Evolutionary conservation across 2,797 vertebrate genomes (phyloP).

Genomic region (Thamnophis elegans): DNA sequence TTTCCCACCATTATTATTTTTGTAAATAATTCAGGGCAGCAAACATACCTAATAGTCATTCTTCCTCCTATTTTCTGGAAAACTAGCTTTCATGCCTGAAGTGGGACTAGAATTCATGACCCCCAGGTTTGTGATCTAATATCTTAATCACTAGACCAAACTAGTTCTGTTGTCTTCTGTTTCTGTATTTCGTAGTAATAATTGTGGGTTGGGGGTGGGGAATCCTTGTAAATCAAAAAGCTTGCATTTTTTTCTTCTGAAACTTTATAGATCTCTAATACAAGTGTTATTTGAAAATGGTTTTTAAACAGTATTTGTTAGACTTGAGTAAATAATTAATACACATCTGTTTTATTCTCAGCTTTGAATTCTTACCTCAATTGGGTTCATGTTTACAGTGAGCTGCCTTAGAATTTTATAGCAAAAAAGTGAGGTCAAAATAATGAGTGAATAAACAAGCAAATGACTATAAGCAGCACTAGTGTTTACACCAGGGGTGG

Average conservation of each 20-base stretch:
- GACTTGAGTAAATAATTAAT: not conserved
- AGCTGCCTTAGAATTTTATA: not conserved
- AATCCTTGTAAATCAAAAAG: not conserved
- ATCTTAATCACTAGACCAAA: not conserved
- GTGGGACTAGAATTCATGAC: not conserved
- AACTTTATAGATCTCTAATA: not conserved
- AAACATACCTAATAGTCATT: not conserved
- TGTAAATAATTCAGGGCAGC: not conserved
- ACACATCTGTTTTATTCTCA: not conserved
- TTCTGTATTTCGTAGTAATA: not conserved
- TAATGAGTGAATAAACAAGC: not conserved
- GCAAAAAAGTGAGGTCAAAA: not conserved
- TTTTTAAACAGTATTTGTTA: not conserved
- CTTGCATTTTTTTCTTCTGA: not conserved
- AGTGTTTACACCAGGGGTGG: not conserved
- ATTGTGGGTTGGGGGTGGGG: not conserved
- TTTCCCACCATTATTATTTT: not conserved
- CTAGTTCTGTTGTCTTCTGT: not conserved
- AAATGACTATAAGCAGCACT: not conserved
- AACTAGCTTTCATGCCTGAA: not conserved
- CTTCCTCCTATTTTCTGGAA: not conserved
- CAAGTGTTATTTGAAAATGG: not conserved
- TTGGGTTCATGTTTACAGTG: not conserved
- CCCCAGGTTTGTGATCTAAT: not conserved
- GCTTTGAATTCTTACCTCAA: not conserved